Evolutionary conservation across 2,797 vertebrate genomes (phyloP).

Genomic region (Coluber constrictor): DNA sequence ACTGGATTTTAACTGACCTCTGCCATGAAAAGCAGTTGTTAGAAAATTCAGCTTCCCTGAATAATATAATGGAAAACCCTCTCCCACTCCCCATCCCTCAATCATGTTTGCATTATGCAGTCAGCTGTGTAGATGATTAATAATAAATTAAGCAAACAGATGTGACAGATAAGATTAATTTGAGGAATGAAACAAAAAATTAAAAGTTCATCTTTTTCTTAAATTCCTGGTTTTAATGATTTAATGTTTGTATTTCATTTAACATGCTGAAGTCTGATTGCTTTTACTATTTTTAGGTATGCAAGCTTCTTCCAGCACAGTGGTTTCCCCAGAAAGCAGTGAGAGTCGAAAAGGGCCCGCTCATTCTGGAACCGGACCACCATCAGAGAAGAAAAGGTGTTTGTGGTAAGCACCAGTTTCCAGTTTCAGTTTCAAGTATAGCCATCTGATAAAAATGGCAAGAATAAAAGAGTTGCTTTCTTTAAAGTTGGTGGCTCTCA

Average conservation of each 20-base stretch:
- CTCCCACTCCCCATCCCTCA: not conserved
- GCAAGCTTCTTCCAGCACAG: slow-evolving; percentile 82
- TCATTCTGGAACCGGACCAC: slow-evolving; percentile 36
- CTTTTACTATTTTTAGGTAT: slow-evolving; percentile 68
- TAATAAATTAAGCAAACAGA: not conserved
- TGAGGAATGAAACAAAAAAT: not conserved
- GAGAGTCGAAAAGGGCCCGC: slow-evolving; percentile 69
- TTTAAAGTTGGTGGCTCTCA: not conserved
- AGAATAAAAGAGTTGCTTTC: not conserved
- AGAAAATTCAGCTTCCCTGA: not conserved
- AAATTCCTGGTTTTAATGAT: not conserved
- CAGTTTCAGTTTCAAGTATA: not conserved
- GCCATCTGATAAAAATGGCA: not conserved
- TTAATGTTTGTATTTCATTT: not conserved
- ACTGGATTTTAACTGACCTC: not conserved
- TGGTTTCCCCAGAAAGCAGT: slow-evolving; percentile 63
- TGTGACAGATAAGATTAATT: not conserved
- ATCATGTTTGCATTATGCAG: not conserved
- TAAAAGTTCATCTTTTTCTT: not conserved
- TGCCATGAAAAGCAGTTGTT: not conserved
- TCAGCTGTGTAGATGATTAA: not conserved
- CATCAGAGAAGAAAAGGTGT: slow-evolving; percentile 71
- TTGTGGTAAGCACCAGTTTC: slow-evolving; percentile 81
- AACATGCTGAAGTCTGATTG: not conserved
- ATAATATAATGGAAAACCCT: not conserved